Conservation (phyloP, 1,140 invertebrate species). For the Zophobas atratus region DNA sequence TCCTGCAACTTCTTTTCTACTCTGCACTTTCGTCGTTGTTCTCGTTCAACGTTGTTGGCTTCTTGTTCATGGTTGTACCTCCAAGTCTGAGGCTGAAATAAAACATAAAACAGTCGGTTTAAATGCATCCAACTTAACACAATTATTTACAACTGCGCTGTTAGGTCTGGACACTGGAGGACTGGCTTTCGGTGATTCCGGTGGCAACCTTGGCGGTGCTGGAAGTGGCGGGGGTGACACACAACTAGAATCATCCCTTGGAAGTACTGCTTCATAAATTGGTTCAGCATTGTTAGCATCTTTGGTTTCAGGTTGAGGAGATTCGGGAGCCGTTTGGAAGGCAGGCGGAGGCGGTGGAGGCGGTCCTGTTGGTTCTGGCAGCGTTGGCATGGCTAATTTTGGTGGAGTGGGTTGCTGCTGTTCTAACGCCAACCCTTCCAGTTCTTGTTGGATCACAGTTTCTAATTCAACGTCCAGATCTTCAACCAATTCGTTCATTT, state of each 20-base stretch:
- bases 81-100: slow-evolving; percentile 63
- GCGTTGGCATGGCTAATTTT: slow-evolving; percentile 72
- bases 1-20: slow-evolving; percentile 91
- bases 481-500: slow-evolving; percentile 86
- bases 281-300: slow-evolving; percentile 75
- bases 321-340: slow-evolving; percentile 62
- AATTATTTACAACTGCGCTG: slow-evolving; percentile 61
- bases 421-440: slow-evolving; percentile 67
- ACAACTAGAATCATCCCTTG: slow-evolving; percentile 74
- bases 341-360: slow-evolving; percentile 77
- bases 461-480: slow-evolving; percentile 83
- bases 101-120: slow-evolving; percentile 17
- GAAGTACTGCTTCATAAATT: slow-evolving; percentile 88
- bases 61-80: slow-evolving; percentile 64
- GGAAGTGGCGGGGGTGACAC: slow-evolving; percentile 73
- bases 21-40: slow-evolving; percentile 84
- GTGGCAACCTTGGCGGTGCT: slow-evolving; percentile 67
- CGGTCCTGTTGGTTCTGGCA: slow-evolving; percentile 83
- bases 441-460: slow-evolving; percentile 75
- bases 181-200: slow-evolving; percentile 68
- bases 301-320: slow-evolving; percentile 66
- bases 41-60: slow-evolving; percentile 72
- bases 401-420: slow-evolving; percentile 60
- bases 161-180: slow-evolving; percentile 63
- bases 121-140: background rate